Base-by-base conservation (phyloP, 2,888 invertebrate species). In the Acleris emargana region DNA sequence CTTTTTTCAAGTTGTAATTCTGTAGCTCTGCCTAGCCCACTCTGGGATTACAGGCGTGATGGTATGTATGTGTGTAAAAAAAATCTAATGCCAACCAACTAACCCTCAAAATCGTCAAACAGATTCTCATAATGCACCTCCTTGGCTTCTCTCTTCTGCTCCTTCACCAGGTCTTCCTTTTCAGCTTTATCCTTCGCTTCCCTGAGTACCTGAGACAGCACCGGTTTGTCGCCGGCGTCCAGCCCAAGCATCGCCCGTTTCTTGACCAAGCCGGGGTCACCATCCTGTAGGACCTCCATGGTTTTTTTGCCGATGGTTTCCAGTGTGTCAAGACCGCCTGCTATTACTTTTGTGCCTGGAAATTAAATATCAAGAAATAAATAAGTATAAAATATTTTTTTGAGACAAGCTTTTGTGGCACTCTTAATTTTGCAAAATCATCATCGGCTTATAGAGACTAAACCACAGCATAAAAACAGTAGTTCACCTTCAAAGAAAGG, bases 251-350 rank as follows among this genome's bases (percentile, higher is more conserved):
- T 93, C 0, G 95, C 95, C 47, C 95, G 88, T 78, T 96, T 96
- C 76, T 97, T 97, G 73, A 95, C 96, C 17, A 98, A 86, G 0
- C 97, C 97, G 0, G 98, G 98, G 86, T 98, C 98, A 32, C 97
- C 97, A 67, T 98, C 98, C 82, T 98, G 97, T 1, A 98, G 88
- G 0, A 97, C 97, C 80, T 97, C 96, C 96, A 98, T 97, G 0
- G 98, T 99, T 83, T 98, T 98, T 83, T 98, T 98, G 7, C 99
- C 99, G 71, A 99, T 97, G 0, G 96, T 96, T 87, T 99, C 99
- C 54, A 99, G 87, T 0, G 98, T 98, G 79, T 97, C 98, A 25
- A 97, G 87, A 20, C 97, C 97, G 0, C 96, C 96, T 17, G 95
- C 93, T 71, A 97, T 93, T 0, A 97, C 97, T 89, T 95, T 95